These are phyloP conservation scores for Laupala kohalensis DNA, from an alignment of 1,140 invertebrate species.

Conservation along the genomic window DNA sequence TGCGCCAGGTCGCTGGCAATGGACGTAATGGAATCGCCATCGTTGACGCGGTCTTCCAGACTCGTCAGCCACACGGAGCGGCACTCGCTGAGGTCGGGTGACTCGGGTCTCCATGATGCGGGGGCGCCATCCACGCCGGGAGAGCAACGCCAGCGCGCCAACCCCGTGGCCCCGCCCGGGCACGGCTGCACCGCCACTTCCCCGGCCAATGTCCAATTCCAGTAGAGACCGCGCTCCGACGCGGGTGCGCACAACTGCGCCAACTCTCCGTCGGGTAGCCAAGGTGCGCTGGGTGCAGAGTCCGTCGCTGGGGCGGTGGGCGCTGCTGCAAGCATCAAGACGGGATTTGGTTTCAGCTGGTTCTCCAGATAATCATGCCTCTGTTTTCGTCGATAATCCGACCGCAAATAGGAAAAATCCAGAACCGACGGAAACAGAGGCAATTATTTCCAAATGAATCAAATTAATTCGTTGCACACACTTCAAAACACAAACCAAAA, in stretches of 20 bases:
- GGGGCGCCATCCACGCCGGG: slow-evolving; percentile 23
- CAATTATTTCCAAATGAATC: too few relatives aligned
- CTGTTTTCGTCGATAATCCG: too few relatives aligned
- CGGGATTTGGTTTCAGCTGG: too few relatives aligned
- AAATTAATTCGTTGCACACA: too few relatives aligned
- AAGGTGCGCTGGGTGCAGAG: slow-evolving; percentile 19
- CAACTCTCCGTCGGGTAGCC: slow-evolving; percentile 19
- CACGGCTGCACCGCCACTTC: slow-evolving; percentile 64
- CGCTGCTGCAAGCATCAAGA: slow-evolving; percentile 5
- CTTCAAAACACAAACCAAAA: too few relatives aligned
- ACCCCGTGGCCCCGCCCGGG: slow-evolving; percentile 73
- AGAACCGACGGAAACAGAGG: too few relatives aligned
- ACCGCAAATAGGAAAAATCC: too few relatives aligned
- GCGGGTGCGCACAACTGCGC: slow-evolving; percentile 47
- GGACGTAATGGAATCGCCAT: slow-evolving; percentile 60
- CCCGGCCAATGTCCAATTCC: slow-evolving; percentile 75
- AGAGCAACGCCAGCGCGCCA: slow-evolving; percentile 64
- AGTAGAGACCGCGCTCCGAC: slow-evolving; percentile 61
- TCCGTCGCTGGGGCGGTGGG: not conserved
- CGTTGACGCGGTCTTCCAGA: slow-evolving; percentile 60
- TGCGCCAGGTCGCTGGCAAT: slow-evolving; percentile 66
- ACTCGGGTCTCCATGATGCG: slow-evolving; percentile 53
- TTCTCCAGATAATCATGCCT: too few relatives aligned
- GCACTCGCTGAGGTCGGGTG: slow-evolving; percentile 81
- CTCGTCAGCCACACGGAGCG: slow-evolving; percentile 78